Evolutionary conservation across 2,113 vertebrate genomes (phyloP), one percentile per base, ranked within the genome.

Genomic region (Puffinus mauretanicus): DNA sequence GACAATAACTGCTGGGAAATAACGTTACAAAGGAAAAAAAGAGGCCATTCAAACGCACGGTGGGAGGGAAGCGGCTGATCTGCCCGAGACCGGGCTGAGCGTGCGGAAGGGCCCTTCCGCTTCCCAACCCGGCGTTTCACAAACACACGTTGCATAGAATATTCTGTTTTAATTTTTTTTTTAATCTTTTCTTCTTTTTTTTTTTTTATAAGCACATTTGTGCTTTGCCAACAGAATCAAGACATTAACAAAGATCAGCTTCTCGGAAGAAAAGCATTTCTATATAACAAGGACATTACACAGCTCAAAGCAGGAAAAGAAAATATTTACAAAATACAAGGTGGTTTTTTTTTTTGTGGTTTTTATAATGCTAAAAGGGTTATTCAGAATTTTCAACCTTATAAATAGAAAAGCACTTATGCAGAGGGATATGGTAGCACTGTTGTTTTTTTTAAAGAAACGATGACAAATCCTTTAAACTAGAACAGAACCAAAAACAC

Each of bases 321-420:
- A 98, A 98, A 98, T 98, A 98, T 98, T 98, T 98, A 98, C 98
- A 98, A 98, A 98, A 98, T 98, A 98, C 98, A 98, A 98, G 97
- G 88, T 96, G 98, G 88, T 30, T 46, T 72, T 55, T 52, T 92
- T n/a, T 97, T 97, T 93, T 73, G 66, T 97, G 94, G 90, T 97
- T 98, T 98, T 98, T 97, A 98, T 98, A 98, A 98, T 96, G 98
- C 97, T 98, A 98, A 98, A 98, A 98, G 98, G 98, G 98, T 98
- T 98, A 98, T 98, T 98, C 98, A 98, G 98, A 98, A 98, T 98
- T 98, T 98, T 98, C 98, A 98, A 98, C 97, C 96, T 97, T 97
- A 98, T 98, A 98, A 98, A 98, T 98, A 98, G 97, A 98, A 98
- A 98, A 98, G 97, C 98, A 98, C 98, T 98, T 98, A 98, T 97